These are phyloP conservation scores for Belgica antarctica DNA, from an alignment of 2,888 invertebrate genomes.

Conservation along the genomic window DNA sequence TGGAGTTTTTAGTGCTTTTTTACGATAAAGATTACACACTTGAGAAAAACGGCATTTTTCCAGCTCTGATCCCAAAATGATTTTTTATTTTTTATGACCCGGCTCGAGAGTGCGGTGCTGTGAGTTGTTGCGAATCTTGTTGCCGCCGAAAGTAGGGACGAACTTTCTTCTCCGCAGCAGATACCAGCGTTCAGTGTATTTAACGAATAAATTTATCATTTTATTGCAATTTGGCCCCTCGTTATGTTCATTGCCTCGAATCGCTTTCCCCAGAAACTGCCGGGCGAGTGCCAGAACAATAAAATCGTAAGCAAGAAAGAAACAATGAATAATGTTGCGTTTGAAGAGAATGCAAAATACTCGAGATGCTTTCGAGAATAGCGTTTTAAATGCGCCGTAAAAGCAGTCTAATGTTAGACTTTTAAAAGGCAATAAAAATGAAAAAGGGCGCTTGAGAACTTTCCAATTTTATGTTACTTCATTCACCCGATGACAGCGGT, in stretches of 20 bases:
- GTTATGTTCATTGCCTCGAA: background rate
- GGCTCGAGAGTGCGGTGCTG: background rate
- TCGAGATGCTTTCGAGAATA: background rate
- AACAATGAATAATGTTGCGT: background rate
- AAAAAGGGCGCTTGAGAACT: background rate
- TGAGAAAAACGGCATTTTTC: slow-evolving; percentile 31
- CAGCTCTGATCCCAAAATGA: slow-evolving; percentile 28
- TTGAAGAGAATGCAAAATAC: slow-evolving; percentile 4
- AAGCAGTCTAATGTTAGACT: background rate
- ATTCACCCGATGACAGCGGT: background rate
- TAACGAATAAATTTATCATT: slow-evolving; percentile 43
- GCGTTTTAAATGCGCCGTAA: background rate
- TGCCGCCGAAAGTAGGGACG: slow-evolving; percentile 4
- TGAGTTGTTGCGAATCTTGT: background rate
- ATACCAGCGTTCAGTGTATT: slow-evolving; percentile 30
- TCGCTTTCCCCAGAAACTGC: background rate
- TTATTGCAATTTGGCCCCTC: slow-evolving; percentile 40
- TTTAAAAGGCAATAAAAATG: slow-evolving; percentile 17
- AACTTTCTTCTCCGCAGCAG: background rate
- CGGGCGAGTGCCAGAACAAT: background rate
- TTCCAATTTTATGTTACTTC: too few species aligned
- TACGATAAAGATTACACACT: slow-evolving; percentile 43
- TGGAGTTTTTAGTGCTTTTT: slow-evolving; percentile 43
- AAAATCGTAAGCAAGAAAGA: background rate
- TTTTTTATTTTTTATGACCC: slow-evolving; percentile 17